Evolutionary conservation across 1,140 invertebrate species (phyloP), one percentile per base, ranked within the genome.

Genomic region (Leptinotarsa defecta): DNA sequence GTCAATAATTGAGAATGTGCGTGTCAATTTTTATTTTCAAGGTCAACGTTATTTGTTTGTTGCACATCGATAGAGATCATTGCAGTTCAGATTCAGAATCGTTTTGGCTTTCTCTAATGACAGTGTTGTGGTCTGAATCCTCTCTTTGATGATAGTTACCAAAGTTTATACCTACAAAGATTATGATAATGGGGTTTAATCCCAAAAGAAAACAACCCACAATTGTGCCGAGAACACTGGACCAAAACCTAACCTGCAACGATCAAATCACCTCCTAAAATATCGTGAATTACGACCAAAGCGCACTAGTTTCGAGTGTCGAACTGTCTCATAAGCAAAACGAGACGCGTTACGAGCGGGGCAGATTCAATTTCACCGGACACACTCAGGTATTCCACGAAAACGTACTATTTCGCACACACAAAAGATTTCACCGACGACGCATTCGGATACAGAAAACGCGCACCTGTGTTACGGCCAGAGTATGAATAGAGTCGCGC

Each of bases 381-480:
- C 52, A 57, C 52, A 57, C 15, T 17, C 52, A 57, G 52, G 52
- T 57, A 57, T 57, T 57, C 52, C 52, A 57, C 52, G 52, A 57
- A 57, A 57, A 57, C 52, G 52, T 57, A 57, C 52, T 57, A 57
- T 57, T 17, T 57, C 52, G 52, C 52, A 57, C 52, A 57, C 52
- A 57, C 52, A 57, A 57, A 57, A 57, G 52, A 57, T 57, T 57
- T 57, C n/a, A 57, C 52, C 52, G 52, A 57, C 52, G 52, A 57
- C 15, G 52, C 17, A 57, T 43, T 43, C 34, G 34, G 34, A 11
- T 43, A 43, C 34, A 43, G 34, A 19, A 57, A 68, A 71, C 69
- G 72, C 77, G 82, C 81, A 83, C 82, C 81, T 82, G 81, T 81
- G 78, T 74, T 62, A 74, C 76, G 74, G 68, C 64, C 70, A 74